phyloP scores from a whole-genome alignment of 2,113 vertebrate species.

The Chloropsis cyanopogon region DNA sequence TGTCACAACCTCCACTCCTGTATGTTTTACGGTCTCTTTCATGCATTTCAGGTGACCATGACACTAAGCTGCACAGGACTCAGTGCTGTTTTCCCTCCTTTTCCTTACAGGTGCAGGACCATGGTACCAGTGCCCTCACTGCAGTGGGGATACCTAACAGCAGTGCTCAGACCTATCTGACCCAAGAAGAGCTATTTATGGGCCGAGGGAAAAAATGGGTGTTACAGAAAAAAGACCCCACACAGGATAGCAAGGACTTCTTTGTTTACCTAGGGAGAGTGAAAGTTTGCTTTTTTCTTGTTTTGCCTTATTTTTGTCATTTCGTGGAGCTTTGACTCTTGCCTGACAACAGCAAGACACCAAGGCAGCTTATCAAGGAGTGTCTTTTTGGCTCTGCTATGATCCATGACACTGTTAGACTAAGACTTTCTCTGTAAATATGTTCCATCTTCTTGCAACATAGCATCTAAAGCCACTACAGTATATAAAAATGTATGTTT shows the following conservation, averaged over 20 bases:
- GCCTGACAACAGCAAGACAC: background rate
- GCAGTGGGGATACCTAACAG: background rate
- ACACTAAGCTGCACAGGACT: background rate
- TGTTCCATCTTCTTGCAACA: background rate
- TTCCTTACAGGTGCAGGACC: fast-evolving
- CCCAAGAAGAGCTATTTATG: background rate
- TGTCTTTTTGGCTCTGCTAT: background rate
- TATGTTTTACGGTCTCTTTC: background rate
- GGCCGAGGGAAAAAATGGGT: fast-evolving
- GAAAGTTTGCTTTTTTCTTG: background rate
- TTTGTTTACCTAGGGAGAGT: background rate
- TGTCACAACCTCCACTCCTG: background rate
- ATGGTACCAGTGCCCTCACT: background rate
- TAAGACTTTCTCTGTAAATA: background rate
- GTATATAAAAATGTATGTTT: background rate
- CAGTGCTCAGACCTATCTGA: background rate
- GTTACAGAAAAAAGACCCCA: background rate
- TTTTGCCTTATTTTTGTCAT: background rate
- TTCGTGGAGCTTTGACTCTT: background rate
- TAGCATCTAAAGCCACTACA: background rate
- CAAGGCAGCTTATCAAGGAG: background rate
- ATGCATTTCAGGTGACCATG: background rate
- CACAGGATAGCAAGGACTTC: background rate
- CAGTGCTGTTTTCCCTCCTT: background rate
- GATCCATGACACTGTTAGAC: background rate